Conservation (phyloP, 2,888 invertebrate species). For the Ellobium chinense region DNA sequence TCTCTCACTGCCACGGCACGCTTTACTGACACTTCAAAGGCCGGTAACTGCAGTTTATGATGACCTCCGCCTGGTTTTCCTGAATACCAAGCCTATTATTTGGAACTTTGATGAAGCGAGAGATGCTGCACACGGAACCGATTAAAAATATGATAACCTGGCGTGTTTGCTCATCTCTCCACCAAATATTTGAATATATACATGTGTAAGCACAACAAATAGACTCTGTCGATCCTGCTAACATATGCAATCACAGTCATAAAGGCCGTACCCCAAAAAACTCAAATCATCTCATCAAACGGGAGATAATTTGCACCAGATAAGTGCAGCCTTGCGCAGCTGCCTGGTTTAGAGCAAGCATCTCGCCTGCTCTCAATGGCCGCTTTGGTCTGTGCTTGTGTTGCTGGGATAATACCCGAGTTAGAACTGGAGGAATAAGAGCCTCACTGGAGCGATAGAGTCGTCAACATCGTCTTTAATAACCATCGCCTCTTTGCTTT, state of each 20-base stretch:
- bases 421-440: neutral
- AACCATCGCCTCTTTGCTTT: neutral
- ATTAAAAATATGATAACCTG: neutral
- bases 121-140: neutral
- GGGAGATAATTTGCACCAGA: neutral
- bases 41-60: neutral
- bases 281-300: neutral
- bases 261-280: neutral
- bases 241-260: neutral
- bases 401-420: neutral
- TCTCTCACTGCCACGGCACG: neutral
- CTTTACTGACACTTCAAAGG: neutral
- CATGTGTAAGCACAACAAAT: neutral
- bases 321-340: neutral
- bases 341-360: neutral
- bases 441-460: neutral
- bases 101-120: neutral
- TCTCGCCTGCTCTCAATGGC: neutral
- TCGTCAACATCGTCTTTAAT: neutral
- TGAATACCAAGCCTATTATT: neutral
- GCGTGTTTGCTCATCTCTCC: neutral
- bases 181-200: neutral
- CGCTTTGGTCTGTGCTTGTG: neutral
- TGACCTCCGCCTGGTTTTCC: too few relatives aligned
- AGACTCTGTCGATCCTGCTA: neutral